Evolutionary conservation across 2,113 vertebrate species (phyloP), one percentile per base, ranked within the genome.

Genomic region (Indicator indicator): DNA sequence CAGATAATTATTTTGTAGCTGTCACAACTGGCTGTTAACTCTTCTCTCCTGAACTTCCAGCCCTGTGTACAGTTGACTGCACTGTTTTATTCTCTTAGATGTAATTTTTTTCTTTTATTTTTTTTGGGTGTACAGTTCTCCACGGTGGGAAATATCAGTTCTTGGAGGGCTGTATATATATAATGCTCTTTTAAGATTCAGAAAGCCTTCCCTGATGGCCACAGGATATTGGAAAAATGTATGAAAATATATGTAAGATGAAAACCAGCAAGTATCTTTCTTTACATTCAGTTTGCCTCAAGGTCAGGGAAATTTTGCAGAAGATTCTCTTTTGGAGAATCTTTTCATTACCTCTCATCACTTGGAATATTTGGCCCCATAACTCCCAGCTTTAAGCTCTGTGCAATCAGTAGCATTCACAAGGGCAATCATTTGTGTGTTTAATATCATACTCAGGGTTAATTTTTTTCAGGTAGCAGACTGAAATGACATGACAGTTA

Each of bases 71-170:
- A 96, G 93, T 96, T 97, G 93, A 95, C 91, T 94, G 96, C 90
- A 95, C 95, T 95, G 80, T 96, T 96, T 95, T 97, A 97, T 96
- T 97, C 95, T 96, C 85, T 94, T 93, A 95, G 92, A 94, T 94
- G 81, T 95, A 62, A 9, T 78, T 67, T 16, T 30, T 78, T 76
- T 62, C 86, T 78, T 16, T 13, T 78, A 95, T 54, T 65, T 84
- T 13, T 83, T 95, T 54, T 65, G 81, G 13, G 56, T 56, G 14
- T 46, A 91, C 4, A 1, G 62, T 14, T 88, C 44, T 93, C 86
- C 69, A 76, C 62, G 36, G 89, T 78, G 58, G 77, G 90, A 90
- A 93, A 80, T 17, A 81, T 30, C 33, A n/a, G 11, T 59, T 94
- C 89, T 80, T 95, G 88, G 58, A 96, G 56, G 70, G 46, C 63